Evolutionary conservation across 2,888 invertebrate genomes (phyloP).

Genomic region (Zaprionus lineosus): DNA sequence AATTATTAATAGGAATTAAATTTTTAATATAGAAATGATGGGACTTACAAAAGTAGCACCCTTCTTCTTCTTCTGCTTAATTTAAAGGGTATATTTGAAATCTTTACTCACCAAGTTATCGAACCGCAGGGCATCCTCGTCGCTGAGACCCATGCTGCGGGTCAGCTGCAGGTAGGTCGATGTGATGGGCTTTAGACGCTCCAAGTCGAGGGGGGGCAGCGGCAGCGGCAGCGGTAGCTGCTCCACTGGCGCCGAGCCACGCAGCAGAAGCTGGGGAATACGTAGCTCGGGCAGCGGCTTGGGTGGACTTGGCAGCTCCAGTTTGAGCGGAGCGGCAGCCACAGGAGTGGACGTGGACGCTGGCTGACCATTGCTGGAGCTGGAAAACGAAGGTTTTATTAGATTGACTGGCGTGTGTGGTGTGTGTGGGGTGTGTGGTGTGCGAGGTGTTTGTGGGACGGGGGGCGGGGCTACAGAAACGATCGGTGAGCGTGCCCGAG

Average conservation of each 20-base stretch:
- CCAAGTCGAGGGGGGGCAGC: conserved; percentile 77
- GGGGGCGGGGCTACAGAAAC: conserved; percentile 42
- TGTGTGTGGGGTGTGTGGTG: too few species aligned
- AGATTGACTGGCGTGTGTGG: conserved; percentile 80
- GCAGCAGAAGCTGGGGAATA: conserved; percentile 56
- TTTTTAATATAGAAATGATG: too few species aligned
- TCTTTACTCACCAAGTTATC: conserved; percentile 85
- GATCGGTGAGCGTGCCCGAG: conserved; percentile 53
- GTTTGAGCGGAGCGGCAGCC: conserved; percentile 47
- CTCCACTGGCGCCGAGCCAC: conserved; percentile 32
- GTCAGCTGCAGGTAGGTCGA: conserved; percentile 94
- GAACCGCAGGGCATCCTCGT: conserved; percentile 85
- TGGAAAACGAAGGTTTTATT: conserved; percentile 76
- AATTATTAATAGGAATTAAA: too few species aligned
- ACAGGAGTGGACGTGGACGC: conserved; percentile 60
- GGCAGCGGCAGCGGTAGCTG: conserved; percentile 53
- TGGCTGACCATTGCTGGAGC: conserved; percentile 60
- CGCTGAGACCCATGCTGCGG: conserved; percentile 87
- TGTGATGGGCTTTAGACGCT: conserved; percentile 91
- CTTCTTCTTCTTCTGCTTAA: not conserved
- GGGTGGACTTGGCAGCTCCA: conserved; percentile 66
- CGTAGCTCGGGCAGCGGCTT: conserved; percentile 57
- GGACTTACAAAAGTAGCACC: too few species aligned
- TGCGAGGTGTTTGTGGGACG: conserved; percentile 41
- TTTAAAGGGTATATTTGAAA: conserved; percentile 81